Conservation (phyloP, 2,888 invertebrate genomes). For the Petrolisthes manimaculis region DNA sequence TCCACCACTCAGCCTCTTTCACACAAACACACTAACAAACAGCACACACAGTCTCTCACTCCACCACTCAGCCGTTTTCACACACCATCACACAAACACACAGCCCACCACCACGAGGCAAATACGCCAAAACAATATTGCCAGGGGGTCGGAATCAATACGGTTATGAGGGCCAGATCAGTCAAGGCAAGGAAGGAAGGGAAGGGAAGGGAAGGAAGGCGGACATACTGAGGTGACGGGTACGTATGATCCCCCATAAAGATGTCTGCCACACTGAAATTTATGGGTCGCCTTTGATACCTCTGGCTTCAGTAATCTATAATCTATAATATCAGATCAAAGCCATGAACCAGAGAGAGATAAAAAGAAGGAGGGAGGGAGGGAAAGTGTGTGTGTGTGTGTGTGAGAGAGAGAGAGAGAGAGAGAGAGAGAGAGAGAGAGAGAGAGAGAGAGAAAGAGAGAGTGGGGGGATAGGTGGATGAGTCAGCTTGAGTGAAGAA, state of each 20-base stretch:
- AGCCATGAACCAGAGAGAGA: background rate
- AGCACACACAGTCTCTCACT: background rate
- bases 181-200: too few species aligned
- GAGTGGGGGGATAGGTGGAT: background rate
- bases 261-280: conserved; percentile 35
- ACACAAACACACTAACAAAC: too few species aligned
- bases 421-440: conserved; percentile 1
- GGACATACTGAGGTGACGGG: conserved; percentile 41
- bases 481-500: too few species aligned
- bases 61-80: conserved; percentile 13
- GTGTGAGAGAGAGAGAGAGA: background rate
- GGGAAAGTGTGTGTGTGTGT: conserved; percentile 11
- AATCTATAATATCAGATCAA: conserved; percentile 36
- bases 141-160: conserved; percentile 42
- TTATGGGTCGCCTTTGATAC: conserved; percentile 45
- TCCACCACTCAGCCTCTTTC: conserved; percentile 7
- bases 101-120: conserved; percentile 8
- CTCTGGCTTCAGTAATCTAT: conserved; percentile 43
- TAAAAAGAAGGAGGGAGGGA: background rate
- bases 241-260: conserved; percentile 48
- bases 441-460: background rate
- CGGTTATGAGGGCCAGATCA: conserved; percentile 35
- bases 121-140: conserved; percentile 36
- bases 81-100: conserved; percentile 34
- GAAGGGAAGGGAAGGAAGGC: too few species aligned